Evolutionary conservation across 2,888 invertebrate species (phyloP).

Genomic region (Aproaerema taeniolella): DNA sequence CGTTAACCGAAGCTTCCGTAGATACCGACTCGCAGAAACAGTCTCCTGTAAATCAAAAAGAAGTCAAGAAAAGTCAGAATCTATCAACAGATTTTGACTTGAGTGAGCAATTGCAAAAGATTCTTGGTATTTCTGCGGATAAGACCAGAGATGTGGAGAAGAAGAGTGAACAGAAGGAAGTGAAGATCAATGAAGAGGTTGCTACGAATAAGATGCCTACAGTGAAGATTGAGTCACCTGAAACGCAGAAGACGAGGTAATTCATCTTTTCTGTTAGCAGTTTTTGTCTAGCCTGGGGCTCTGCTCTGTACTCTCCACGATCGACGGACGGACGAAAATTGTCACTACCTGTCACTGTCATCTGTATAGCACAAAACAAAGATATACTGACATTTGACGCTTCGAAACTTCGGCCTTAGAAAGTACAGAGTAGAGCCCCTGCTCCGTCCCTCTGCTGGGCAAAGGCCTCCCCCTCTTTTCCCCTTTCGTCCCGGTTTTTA

Average conservation of each 20-base stretch:
- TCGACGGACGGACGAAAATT: no score
- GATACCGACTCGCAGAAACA: slow-evolving; percentile 61
- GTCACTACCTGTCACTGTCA: no score
- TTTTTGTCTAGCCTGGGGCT: no score
- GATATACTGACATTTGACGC: no score
- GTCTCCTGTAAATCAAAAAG: slow-evolving; percentile 64
- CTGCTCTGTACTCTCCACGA: no score
- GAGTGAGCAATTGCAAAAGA: slow-evolving; percentile 70
- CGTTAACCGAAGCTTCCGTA: slow-evolving; percentile 44
- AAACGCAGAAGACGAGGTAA: slow-evolving; percentile 58
- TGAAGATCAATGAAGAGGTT: slow-evolving; percentile 58
- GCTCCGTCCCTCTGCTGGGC: no score
- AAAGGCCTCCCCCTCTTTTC: no score
- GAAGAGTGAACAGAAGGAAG: slow-evolving; percentile 58
- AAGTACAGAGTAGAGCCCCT: no score
- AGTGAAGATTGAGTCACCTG: slow-evolving; percentile 72
- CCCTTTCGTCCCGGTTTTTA: no score
- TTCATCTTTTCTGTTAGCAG: no score
- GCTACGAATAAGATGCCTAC: slow-evolving; percentile 52
- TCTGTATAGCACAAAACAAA: no score
- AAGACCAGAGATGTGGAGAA: slow-evolving; percentile 60
- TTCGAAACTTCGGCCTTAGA: no score
- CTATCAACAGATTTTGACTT: slow-evolving; percentile 70
- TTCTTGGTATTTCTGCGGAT: slow-evolving; percentile 67
- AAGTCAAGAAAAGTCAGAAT: slow-evolving; percentile 70